A percentile compares a stretch with the other conserved stretches of the same genome.
These are phyloP conservation scores for Drosophila kurseongensis DNA, from an alignment of 1,140 invertebrate genomes.

Conservation along the genomic window DNA sequence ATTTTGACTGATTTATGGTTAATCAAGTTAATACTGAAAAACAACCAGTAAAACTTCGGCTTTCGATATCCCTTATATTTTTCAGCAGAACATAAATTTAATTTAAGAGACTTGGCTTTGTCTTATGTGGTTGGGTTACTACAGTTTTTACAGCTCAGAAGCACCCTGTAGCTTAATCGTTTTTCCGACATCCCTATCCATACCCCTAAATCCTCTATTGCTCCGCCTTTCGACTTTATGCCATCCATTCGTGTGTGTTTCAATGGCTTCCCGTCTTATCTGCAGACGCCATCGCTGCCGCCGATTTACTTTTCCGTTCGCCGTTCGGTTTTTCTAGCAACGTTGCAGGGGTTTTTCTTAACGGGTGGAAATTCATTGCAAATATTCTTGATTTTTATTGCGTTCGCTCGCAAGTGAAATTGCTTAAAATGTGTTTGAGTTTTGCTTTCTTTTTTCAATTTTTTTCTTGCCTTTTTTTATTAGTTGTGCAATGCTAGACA, in stretches of 20 bases:
- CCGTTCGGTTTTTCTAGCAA: neutral
- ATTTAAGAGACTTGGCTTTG: slow-evolving; percentile 13
- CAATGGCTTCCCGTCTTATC: slow-evolving; percentile 73
- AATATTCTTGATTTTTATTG: slow-evolving; percentile 84
- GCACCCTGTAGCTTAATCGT: slow-evolving; percentile 50
- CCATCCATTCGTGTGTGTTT: slow-evolving; percentile 65
- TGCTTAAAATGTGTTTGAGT: slow-evolving; percentile 82
- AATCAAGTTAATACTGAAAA: neutral
- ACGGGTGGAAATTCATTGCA: slow-evolving; percentile 66
- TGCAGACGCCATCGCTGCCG: slow-evolving; percentile 74
- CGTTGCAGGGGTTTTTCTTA: slow-evolving; percentile 44
- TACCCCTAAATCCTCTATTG: slow-evolving; percentile 12
- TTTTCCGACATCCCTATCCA: slow-evolving; percentile 18
- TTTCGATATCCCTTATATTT: neutral
- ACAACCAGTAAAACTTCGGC: neutral
- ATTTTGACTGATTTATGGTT: neutral
- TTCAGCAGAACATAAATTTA: slow-evolving; percentile 7
- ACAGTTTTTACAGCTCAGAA: slow-evolving; percentile 25
- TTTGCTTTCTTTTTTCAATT: slow-evolving; percentile 35
- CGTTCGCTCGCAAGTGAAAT: slow-evolving; percentile 81
- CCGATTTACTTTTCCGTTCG: slow-evolving; percentile 73
- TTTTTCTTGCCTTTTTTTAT: slow-evolving; percentile 25
- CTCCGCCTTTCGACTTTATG: slow-evolving; percentile 24
- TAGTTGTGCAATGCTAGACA: slow-evolving; percentile 61
- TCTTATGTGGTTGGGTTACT: slow-evolving; percentile 11